Evolutionary conservation across 2,888 invertebrate species (phyloP), one percentile per base, ranked within the genome.

Genomic region (Euplagia quadripunctaria): DNA sequence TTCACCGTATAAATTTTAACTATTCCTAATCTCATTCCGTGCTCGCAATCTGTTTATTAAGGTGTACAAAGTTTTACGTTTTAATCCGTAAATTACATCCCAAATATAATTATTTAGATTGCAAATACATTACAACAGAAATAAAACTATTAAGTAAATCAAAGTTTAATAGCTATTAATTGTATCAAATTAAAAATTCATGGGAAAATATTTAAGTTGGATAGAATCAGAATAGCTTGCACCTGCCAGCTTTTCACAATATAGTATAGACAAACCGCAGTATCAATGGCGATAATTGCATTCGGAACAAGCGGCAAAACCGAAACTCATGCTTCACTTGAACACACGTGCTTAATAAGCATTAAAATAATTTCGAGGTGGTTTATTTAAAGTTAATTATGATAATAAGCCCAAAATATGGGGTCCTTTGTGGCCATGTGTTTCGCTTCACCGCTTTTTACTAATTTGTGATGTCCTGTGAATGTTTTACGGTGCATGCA

Each of bases 281-380:
- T 94, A 92, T 94, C 94, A 94, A 95, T 95, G 93, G 95, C 90
- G 95, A 96, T 95, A 96, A 96, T 95, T 92, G 91, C 79, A 84
- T 77, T 82, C 87, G 89, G 89, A 91, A 92, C 89, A 87, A 85
- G 86, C 86, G 89, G 83, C 85, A 89, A 89, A 61, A 91, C 90
- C 89, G 88, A 92, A 92, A 90, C 87, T 88, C 89, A 87, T 87
- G 90, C 87, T 89, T 87, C 89, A 91, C 88, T 89, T 88, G 89
- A 82, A 85, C 90, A 89, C 95, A 95, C 95, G 95, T 95, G 95
- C 92, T 94, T 94, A 93, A 94, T 94, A 89, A 90, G 89, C 93
- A 94, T 93, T 93, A 92, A 92, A 92, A 92, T 93, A 94, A 95
- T 94, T 92, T 88, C 85, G 86, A 88, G 86, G 92, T 88, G 91